Evolutionary conservation across 2,797 vertebrate genomes (phyloP).

Genomic region (Girardinus metallicus): DNA sequence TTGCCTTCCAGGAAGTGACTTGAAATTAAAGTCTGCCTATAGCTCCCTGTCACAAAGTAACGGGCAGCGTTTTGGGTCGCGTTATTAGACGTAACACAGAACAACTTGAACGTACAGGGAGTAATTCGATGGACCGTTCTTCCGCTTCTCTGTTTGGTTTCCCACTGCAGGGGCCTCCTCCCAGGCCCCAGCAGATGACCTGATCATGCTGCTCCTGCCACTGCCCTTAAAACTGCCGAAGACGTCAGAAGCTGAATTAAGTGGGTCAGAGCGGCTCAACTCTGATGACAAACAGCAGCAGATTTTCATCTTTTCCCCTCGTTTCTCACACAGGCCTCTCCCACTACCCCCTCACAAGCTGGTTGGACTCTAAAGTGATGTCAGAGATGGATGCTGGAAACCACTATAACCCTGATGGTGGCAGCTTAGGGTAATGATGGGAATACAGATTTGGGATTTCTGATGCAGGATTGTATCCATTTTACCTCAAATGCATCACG

Average conservation of each 20-base stretch:
- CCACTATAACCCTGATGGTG: conserved; percentile 6
- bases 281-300: conserved; percentile 36
- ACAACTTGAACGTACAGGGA: conserved; percentile 33
- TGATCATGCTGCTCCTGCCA: conserved; percentile 32
- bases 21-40: conserved; percentile 8
- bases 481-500: conserved; percentile 31
- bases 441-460: conserved; percentile 25
- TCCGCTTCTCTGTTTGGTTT: conserved; percentile 21
- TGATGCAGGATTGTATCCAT: conserved; percentile 67
- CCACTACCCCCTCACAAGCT: background rate
- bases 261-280: conserved; percentile 65
- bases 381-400: conserved; percentile 20
- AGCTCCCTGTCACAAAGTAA: conserved; percentile 6
- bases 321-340: conserved; percentile 1
- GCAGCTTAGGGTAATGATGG: conserved; percentile 19
- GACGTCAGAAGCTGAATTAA: conserved; percentile 49
- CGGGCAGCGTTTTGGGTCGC: background rate
- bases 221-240: conserved; percentile 28
- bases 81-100: conserved; percentile 46
- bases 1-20: conserved; percentile 2
- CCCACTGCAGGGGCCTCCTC: conserved; percentile 50
- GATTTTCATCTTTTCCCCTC: background rate
- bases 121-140: conserved; percentile 61
- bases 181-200: conserved; percentile 31
- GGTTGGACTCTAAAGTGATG: conserved; percentile 5